Base-by-base conservation (phyloP, 37 sponge, comb jelly and placozoan genomes). In the Eunapius fragilis region DNA sequence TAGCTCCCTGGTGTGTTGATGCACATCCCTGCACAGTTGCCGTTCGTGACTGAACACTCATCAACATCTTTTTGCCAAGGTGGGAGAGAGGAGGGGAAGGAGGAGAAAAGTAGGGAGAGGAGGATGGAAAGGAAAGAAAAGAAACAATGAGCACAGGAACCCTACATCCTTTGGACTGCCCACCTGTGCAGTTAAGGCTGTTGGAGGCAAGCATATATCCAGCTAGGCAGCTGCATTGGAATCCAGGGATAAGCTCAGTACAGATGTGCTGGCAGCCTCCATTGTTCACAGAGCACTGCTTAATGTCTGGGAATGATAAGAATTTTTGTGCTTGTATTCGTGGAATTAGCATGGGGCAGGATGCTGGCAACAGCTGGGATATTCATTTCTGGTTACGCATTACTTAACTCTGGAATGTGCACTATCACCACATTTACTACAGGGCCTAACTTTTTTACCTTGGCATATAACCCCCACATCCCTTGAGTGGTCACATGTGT, bases 151-250 rank as follows among this genome's bases (percentile, higher is more conserved):
- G 14, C 58, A 58, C 58, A 58, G 17, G 22, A 58, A 19, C 19
- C 14, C 7, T 17, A 11, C 22, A 2, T 13, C 1, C 58, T 58
- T 13, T 58, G 6, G 3, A 11, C 25, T 26, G 32, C 28, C 13
- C 25, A 75, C 78, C 47, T 22, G 47, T 78, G 14, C 78, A 78
- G 25, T 78, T 78, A 27, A 33, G 9, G 2, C 75, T 37, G 34
- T 75, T 75, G 3, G 19, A 31, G 2, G 31, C 74, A 19, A 33
- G 32, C 0, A 31, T 23, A 31, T 75, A 75, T 6, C 75, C 75
- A 34, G 32, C 35, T 25, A 24, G 25, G 26, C 75, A 75, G 75
- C 32, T 75, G 75, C 75, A 75, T 34, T 37, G 32, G 31, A 72
- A 32, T 12, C 30, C 73, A 25, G 30, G 58, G 17, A 58, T 58